Percentiles rank a stretch among this genome's conserved stretches.
phyloP scores from a whole-genome alignment of 2,113 vertebrate genomes.

The Dinomys branickii region DNA sequence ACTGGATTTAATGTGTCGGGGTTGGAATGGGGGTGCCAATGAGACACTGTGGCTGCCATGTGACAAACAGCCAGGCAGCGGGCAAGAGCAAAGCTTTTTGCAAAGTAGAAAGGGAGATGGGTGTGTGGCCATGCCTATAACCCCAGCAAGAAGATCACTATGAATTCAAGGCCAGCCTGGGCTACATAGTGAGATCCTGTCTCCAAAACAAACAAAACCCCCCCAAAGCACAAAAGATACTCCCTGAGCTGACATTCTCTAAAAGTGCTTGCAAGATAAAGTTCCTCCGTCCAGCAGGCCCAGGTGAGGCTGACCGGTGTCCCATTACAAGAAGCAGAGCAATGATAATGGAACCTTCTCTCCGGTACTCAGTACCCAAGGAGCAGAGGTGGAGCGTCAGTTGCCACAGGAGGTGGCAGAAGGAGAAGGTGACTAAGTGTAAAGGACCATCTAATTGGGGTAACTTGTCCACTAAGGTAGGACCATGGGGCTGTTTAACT shows the following conservation, averaged over 20 bases:
- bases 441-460: not conserved
- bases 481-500: not conserved
- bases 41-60: not conserved
- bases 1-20: not conserved
- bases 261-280: not conserved
- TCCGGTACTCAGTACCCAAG: not conserved
- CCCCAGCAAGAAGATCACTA: not conserved
- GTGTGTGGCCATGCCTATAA: not conserved
- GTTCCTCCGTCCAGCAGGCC: not conserved
- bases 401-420: not conserved
- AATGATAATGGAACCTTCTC: not conserved
- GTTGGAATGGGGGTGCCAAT: not conserved
- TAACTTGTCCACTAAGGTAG: not conserved
- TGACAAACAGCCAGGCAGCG: not conserved
- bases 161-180: not conserved
- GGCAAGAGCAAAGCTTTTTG: not conserved
- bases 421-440: not conserved
- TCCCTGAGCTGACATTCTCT: not conserved
- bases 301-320: not conserved
- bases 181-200: not conserved
- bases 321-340: not conserved
- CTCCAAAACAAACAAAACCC: not conserved
- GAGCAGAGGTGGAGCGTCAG: not conserved
- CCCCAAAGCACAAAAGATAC: not conserved
- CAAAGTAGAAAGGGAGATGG: not conserved